Evolutionary conservation across 2,888 invertebrate species (phyloP), one percentile per base, ranked within the genome.

Genomic region (Criorhina ranunculi): DNA sequence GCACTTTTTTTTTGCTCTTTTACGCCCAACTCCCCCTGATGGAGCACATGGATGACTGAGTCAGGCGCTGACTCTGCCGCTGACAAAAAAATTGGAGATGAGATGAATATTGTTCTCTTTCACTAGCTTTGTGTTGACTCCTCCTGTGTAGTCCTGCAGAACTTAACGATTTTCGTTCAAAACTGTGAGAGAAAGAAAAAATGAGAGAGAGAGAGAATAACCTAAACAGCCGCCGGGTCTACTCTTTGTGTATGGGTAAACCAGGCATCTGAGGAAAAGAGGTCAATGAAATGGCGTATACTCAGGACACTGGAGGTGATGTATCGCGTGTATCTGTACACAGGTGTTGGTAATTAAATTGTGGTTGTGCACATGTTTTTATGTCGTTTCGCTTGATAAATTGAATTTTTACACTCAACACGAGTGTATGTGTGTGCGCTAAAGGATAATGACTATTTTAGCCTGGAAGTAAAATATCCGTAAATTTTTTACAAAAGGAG

Each of bases 281-380:
- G 90, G 90, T 90, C 90, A 90, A 90, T 90, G 90, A 90, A 89
- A 90, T 88, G 75, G 33, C 40, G 42, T 69, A 31, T 44, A 17
- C 59, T 42, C 60, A 76, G 69, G 46, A 60, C 8, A 33, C 75
- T 24, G n/a, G 24, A 19, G 24, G 31, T 72, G 44, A 37, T 70
- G 24, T 69, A 40, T 19, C 15, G 24, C 6, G 15, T 57, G 19
- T 51, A 40, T 15, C 29, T 40, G 24, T 62, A 24, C 37, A 42
- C 44, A 83, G 73, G 79, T 79, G 83, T 83, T 73, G 29, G 83
- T 79, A 79, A 83, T 79, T 75, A 67, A 62, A 73, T 83, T 79
- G 73, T 62, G 73, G 73, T 67, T 24, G 78, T 49, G 49, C n/a
- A 70, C 49, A 66, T 33, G 55, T 66, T 24, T 57, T 62, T 53